Evolutionary conservation across 1,140 invertebrate genomes (phyloP).

Genomic region (Oedothorax gibbosus): DNA sequence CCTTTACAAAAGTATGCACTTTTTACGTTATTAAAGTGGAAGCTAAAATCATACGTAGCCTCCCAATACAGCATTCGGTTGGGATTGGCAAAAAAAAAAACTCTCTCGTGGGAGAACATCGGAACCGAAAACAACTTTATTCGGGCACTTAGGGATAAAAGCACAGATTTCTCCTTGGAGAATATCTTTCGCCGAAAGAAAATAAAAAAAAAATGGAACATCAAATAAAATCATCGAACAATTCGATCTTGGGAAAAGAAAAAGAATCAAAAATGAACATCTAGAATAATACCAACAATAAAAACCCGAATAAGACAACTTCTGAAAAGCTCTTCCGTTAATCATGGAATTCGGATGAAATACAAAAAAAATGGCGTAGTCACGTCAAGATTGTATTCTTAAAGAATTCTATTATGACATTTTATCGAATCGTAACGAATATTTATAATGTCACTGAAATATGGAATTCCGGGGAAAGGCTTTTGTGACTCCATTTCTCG

Average conservation of each 20-base stretch:
- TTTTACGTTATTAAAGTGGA: too few species aligned
- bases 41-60: too few species aligned
- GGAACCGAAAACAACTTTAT: conserved; percentile 9
- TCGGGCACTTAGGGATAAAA: conserved; percentile 26
- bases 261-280: neutral
- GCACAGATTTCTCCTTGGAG: neutral
- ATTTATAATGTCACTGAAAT: conserved; percentile 55
- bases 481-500: conserved; percentile 44
- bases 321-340: conserved; percentile 35
- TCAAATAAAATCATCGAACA: conserved; percentile 42
- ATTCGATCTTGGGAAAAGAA: conserved; percentile 24
- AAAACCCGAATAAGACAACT: conserved; percentile 18
- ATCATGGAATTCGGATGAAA: conserved; percentile 30
- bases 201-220: conserved; percentile 14
- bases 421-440: conserved; percentile 55
- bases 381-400: conserved; percentile 49
- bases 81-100: too few species aligned
- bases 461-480: conserved; percentile 27
- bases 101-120: neutral
- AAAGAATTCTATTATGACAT: conserved; percentile 56
- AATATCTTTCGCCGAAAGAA: neutral
- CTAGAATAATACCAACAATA: neutral
- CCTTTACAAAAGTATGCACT: too few species aligned
- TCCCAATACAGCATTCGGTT: too few species aligned
- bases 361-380: conserved; percentile 31